Conservation (phyloP, 2,888 invertebrate species). For the Brenthis ino region DNA sequence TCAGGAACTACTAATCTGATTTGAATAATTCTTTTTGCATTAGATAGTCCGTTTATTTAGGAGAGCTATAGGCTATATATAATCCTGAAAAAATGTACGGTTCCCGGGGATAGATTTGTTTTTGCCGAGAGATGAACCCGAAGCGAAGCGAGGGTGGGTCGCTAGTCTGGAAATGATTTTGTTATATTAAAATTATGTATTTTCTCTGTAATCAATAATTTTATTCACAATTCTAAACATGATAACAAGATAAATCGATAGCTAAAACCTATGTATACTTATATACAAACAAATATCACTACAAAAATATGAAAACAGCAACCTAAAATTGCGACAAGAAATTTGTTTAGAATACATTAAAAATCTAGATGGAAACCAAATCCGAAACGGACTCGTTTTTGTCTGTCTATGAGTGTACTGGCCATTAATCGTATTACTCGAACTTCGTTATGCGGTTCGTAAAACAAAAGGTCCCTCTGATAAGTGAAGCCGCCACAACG, state of each 20-base stretch:
- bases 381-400: conserved; percentile 67
- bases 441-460: conserved; percentile 61
- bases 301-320: conserved; percentile 54
- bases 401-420: conserved; percentile 68
- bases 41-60: too few relatives aligned
- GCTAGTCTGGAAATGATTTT: background rate
- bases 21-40: too few relatives aligned
- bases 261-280: conserved; percentile 81
- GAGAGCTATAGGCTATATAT: too few relatives aligned
- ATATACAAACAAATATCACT: conserved; percentile 76
- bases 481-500: conserved; percentile 72
- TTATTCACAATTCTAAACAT: conserved; percentile 64
- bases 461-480: conserved; percentile 66
- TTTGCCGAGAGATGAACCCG: too few relatives aligned
- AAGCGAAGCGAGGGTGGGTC: too few relatives aligned
- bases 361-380: conserved; percentile 73
- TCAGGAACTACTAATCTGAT: too few relatives aligned
- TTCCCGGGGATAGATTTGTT: too few relatives aligned
- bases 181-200: background rate
- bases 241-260: conserved; percentile 66
- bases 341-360: conserved; percentile 44
- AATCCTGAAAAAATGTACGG: too few relatives aligned
- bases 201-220: conserved; percentile 40
- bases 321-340: conserved; percentile 9
- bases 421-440: conserved; percentile 63